Base-by-base conservation (phyloP, 2,797 vertebrate species). In the Chromis chromis region DNA sequence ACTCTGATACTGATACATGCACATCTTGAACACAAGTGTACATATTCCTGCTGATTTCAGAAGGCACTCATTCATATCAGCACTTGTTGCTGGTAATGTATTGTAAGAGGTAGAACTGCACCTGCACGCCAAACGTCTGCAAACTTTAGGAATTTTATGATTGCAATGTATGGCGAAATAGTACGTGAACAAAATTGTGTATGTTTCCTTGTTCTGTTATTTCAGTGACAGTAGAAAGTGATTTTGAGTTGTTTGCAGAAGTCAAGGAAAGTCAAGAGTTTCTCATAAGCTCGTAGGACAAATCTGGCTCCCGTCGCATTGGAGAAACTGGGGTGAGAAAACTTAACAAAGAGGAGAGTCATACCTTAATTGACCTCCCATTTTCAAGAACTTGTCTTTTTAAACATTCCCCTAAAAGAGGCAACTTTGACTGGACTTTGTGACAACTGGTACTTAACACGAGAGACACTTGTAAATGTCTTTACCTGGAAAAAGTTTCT, bases 271-370 rank as follows among this genome's bases (percentile, higher is more conserved):
- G 44, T 67, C 19, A 10, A 64, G 13, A 50, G 52, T 62, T 13
- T 36, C 46, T 44, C 39, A 40, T 42, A 33, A 49, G 48, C 49
- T 22, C 27, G 13, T 49, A 27, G 25, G 25, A 65, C 49, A 50
- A 48, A 56, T 50, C 50, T 50, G 39, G 12, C 25, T 63, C 9
- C 12, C 12, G 33, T 36, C 10, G 2, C 12, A 39, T 56, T 49
- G 57, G 36, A 67, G 21, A 70, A 74, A 55, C 66, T 63, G 36
- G n/a, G 39, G 17, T 5, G 1, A 25, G 39, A 19, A 53, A 33
- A 36, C 16, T 1, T 48, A 4, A 11, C 65, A 42, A 49, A 63
- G 13, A 71, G 22, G 42, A 62, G 53, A 33, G 7, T 46, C 19
- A 33, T 1, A 14, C 6, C 0, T 46, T 67, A 1, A 61, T 31